Conservation (phyloP, 2,113 vertebrate genomes). For the Pseudolaguvia tuberculata region DNA sequence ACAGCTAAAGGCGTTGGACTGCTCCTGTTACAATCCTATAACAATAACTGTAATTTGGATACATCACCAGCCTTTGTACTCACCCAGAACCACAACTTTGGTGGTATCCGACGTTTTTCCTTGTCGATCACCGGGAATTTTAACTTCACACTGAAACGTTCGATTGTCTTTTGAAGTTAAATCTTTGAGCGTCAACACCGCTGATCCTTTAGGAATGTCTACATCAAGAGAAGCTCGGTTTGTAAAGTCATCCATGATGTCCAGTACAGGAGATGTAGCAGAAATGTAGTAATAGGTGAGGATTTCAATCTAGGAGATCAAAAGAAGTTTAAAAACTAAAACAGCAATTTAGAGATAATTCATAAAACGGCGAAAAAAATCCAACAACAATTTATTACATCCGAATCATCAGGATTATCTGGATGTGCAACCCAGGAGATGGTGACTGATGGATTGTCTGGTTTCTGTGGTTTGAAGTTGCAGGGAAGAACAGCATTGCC, state of each 20-base stretch:
- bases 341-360: no score
- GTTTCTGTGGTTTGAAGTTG: accelerated
- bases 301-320: conserved; percentile 32
- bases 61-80: conserved; percentile 47
- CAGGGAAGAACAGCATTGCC: conserved; percentile 60
- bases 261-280: accelerated
- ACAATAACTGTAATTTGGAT: no score
- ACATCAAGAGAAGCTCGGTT: background rate
- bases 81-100: conserved; percentile 62
- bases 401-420: accelerated
- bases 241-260: background rate
- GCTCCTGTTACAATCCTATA: no score
- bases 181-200: conserved; percentile 45
- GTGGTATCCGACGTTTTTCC: conserved; percentile 11
- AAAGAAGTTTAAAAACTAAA: background rate
- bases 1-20: no score
- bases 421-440: conserved; percentile 49
- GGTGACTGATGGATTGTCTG: accelerated
- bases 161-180: conserved; percentile 49
- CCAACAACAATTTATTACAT: conserved; percentile 53
- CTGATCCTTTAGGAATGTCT: background rate
- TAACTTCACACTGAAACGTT: conserved; percentile 48
- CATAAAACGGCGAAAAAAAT: no score
- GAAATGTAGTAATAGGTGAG: accelerated
- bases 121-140: conserved; percentile 1